These are phyloP conservation scores for Montifringilla adamsi DNA, from an alignment of 2,113 vertebrate genomes.

Conservation along the genomic window DNA sequence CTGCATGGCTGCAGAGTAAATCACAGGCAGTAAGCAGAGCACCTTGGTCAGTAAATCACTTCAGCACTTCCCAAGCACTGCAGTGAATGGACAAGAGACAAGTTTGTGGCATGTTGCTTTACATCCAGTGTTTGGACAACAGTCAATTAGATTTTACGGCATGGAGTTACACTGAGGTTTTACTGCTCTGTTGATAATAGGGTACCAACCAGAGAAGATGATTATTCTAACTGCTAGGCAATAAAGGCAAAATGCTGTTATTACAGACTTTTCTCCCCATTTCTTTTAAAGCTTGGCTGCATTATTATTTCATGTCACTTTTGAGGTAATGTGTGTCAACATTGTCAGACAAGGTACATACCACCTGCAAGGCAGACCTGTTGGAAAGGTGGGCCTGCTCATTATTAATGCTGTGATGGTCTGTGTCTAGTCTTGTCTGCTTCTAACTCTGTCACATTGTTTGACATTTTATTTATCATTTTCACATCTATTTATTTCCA, in stretches of 20 bases:
- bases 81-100: slow-evolving; percentile 13
- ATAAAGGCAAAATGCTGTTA: slow-evolving; percentile 67
- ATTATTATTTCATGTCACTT: slow-evolving; percentile 23
- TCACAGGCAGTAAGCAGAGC: not conserved
- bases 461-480: slow-evolving; percentile 35
- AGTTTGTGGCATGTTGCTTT: slow-evolving; percentile 18
- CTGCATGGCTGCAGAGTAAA: slow-evolving; percentile 7
- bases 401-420: not conserved
- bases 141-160: slow-evolving; percentile 41
- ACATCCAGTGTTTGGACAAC: slow-evolving; percentile 21
- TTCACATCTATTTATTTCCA: slow-evolving; percentile 7
- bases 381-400: not conserved
- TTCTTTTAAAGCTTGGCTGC: slow-evolving; percentile 12
- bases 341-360: not conserved
- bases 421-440: not conserved
- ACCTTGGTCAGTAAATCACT: slow-evolving; percentile 31
- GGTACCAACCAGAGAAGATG: slow-evolving; percentile 8
- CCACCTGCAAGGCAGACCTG: slow-evolving; percentile 1
- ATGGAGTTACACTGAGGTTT: not conserved
- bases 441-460: not conserved
- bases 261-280: slow-evolving; percentile 42
- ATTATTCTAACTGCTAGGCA: slow-evolving; percentile 64
- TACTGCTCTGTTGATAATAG: not conserved
- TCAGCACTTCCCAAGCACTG: not conserved
- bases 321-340: slow-evolving; percentile 26